Evolutionary conservation across 2,797 vertebrate genomes (phyloP).

Genomic region (Pempheris klunzingeri): DNA sequence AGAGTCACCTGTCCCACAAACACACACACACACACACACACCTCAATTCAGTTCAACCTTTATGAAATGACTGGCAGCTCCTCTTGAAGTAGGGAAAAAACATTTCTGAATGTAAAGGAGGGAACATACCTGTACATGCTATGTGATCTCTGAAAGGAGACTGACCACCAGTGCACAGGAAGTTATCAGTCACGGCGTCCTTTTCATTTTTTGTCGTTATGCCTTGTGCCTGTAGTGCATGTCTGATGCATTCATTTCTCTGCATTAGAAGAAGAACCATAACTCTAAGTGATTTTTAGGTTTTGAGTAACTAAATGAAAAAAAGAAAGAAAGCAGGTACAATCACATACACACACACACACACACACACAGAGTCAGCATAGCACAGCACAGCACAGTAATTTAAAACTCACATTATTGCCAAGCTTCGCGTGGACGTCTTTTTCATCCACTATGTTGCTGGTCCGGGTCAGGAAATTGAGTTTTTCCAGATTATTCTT

Average conservation of each 20-base stretch:
- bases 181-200: slow-evolving; percentile 73
- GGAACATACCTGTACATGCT: slow-evolving; percentile 68
- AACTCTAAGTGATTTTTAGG: neutral
- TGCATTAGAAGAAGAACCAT: slow-evolving; percentile 21
- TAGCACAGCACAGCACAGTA: neutral
- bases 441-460: rapidly evolving
- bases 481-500: slow-evolving; percentile 50
- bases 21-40: neutral
- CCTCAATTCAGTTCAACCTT: too few species aligned
- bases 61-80: neutral
- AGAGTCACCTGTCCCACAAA: slow-evolving; percentile 71
- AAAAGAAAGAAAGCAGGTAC: neutral
- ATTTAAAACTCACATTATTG: slow-evolving; percentile 58
- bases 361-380: neutral
- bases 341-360: neutral
- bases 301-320: neutral
- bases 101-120: neutral
- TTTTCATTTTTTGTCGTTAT: slow-evolving; percentile 25
- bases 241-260: slow-evolving; percentile 67
- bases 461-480: slow-evolving; percentile 45
- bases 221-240: slow-evolving; percentile 43
- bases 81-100: neutral
- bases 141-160: slow-evolving; percentile 42
- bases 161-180: slow-evolving; percentile 75
- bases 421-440: slow-evolving; percentile 59